phyloP scores from a whole-genome alignment of 1,140 invertebrate species.

The Battus philenor region DNA sequence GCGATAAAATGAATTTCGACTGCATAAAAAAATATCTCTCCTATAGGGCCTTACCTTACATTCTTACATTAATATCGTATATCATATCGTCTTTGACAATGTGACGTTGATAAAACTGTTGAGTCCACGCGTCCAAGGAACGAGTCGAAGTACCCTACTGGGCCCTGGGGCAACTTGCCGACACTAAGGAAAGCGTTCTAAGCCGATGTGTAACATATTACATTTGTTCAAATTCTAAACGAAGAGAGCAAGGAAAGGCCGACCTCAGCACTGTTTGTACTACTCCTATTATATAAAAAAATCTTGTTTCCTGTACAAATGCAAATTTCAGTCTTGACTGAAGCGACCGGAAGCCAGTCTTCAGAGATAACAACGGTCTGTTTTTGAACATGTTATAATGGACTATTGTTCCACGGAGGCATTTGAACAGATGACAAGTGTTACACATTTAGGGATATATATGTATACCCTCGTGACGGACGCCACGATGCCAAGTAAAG shows the following conservation, averaged over 20 bases:
- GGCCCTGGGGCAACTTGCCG: slow-evolving; percentile 47
- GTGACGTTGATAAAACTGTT: slow-evolving; percentile 55
- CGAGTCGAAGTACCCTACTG: slow-evolving; percentile 42
- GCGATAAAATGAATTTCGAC: slow-evolving; percentile 69
- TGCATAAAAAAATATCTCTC: slow-evolving; percentile 75
- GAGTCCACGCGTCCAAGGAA: slow-evolving; percentile 34
- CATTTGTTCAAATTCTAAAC: slow-evolving; percentile 54
- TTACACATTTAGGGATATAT: slow-evolving; percentile 50
- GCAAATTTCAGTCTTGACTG: slow-evolving; percentile 46
- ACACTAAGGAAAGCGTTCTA: slow-evolving; percentile 30
- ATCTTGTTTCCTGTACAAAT: slow-evolving; percentile 49
- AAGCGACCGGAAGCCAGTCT: slow-evolving; percentile 36
- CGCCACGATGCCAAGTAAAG: slow-evolving; percentile 27
- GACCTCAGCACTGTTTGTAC: slow-evolving; percentile 23
- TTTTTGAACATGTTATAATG: background rate
- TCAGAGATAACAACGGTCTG: slow-evolving; percentile 25
- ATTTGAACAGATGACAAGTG: slow-evolving; percentile 65
- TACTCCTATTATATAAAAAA: slow-evolving; percentile 35
- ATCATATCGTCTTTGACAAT: slow-evolving; percentile 70
- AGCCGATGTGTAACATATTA: slow-evolving; percentile 40
- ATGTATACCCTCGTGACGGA: slow-evolving; percentile 7
- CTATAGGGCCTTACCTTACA: slow-evolving; percentile 74
- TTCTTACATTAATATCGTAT: slow-evolving; percentile 70
- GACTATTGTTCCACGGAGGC: slow-evolving; percentile 20
- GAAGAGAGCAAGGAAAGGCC: slow-evolving; percentile 60